A percentile compares a stretch with the other conserved stretches of the same genome.
Evolutionary conservation across 2,113 vertebrate species (phyloP).

Genomic region (Hucho hucho): DNA sequence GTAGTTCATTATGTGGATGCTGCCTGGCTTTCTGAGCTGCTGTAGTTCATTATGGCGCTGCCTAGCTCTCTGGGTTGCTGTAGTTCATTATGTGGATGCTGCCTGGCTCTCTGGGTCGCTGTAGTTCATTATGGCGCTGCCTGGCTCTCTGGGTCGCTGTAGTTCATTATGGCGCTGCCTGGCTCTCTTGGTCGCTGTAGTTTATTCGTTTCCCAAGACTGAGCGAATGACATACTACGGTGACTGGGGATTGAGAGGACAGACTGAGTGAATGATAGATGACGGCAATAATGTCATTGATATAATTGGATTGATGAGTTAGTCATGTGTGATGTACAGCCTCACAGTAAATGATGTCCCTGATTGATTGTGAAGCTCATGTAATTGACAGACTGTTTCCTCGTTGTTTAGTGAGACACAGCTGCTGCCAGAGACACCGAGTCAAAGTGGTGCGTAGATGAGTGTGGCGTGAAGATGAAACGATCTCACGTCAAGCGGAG

Average conservation of each 20-base stretch:
- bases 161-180: too few relatives aligned
- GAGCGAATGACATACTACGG: too few relatives aligned
- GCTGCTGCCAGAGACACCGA: neutral
- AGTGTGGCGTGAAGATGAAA: neutral
- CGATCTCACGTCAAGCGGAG: neutral
- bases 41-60: slow-evolving; percentile 5
- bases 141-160: too few relatives aligned
- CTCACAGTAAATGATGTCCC: neutral
- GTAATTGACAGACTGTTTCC: neutral
- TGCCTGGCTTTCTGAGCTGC: slow-evolving; percentile 1
- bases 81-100: too few relatives aligned
- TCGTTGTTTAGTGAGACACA: slow-evolving; percentile 15
- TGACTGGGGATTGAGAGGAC: too few relatives aligned
- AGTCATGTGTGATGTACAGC: neutral
- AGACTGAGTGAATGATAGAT: too few relatives aligned
- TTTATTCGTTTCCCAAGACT: too few relatives aligned
- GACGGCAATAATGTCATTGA: neutral
- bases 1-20: slow-evolving; percentile 11
- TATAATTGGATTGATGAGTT: neutral
- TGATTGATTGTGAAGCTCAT: slow-evolving; percentile 4
- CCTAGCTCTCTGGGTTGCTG: neutral
- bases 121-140: too few relatives aligned
- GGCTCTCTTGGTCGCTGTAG: too few relatives aligned
- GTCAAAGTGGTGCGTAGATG: neutral
- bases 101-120: too few relatives aligned